Evolutionary conservation across 1,140 invertebrate genomes (phyloP).

Genomic region (Scaptomyza pallida): DNA sequence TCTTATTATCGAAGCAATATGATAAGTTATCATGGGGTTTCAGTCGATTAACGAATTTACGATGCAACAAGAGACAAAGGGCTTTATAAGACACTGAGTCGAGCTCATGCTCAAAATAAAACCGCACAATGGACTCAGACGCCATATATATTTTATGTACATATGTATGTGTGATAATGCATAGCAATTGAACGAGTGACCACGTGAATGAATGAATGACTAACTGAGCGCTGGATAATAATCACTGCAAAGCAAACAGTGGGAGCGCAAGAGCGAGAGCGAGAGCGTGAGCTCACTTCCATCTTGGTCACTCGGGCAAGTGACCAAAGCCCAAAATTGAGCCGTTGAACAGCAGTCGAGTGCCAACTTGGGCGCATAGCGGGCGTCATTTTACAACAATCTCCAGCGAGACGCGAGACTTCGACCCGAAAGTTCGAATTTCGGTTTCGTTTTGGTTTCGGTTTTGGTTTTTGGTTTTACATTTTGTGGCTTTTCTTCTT

Average conservation of each 20-base stretch:
- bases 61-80: neutral
- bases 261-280: too few species aligned
- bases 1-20: constrained; percentile 13
- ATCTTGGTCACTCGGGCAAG: constrained; percentile 38
- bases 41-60: constrained; percentile 33
- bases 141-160: neutral
- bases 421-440: constrained; percentile 16
- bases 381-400: constrained; percentile 56
- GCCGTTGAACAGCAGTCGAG: constrained; percentile 52
- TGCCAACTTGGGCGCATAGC: constrained; percentile 69
- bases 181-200: constrained; percentile 21
- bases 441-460: constrained; percentile 24
- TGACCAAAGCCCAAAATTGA: constrained; percentile 5
- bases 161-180: constrained; percentile 18
- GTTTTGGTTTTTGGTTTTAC: constrained; percentile 9
- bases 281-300: constrained; percentile 37
- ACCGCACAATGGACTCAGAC: constrained; percentile 10
- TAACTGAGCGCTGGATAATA: constrained; percentile 54
- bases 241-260: constrained; percentile 35
- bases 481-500: constrained; percentile 18
- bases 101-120: constrained; percentile 8
- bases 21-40: constrained; percentile 62
- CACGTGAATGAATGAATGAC: constrained; percentile 43
- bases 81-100: neutral
- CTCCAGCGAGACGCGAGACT: constrained; percentile 24